Conservation (phyloP, 1,140 invertebrate species). For the Heliconius melpomene region DNA sequence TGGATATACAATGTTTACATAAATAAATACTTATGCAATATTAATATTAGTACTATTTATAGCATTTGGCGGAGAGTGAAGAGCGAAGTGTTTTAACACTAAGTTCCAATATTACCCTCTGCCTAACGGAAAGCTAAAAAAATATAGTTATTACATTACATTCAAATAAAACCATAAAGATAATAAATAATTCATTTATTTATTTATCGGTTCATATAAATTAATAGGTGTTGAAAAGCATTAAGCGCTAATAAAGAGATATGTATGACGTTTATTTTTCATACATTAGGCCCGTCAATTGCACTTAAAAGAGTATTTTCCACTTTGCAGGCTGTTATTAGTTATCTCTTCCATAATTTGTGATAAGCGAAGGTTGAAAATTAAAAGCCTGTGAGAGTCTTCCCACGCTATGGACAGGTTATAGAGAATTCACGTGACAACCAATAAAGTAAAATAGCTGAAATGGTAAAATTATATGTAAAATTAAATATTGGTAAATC, state of each 20-base stretch:
- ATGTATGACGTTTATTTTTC: conserved; percentile 14
- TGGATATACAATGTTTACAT: neutral
- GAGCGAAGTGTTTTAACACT: too few species aligned
- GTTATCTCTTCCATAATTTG: conserved; percentile 51
- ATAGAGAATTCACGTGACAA: conserved; percentile 46
- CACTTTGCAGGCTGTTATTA: conserved; percentile 59
- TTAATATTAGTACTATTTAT: neutral
- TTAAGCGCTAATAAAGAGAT: conserved; percentile 17
- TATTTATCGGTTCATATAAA: neutral
- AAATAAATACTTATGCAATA: neutral
- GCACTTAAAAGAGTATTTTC: conserved; percentile 45
- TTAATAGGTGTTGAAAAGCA: too few species aligned
- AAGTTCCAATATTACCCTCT: too few species aligned
- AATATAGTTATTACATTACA: neutral
- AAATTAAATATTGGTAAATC: neutral
- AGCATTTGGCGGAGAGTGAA: too few species aligned
- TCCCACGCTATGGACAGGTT: conserved; percentile 65
- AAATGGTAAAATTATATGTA: conserved; percentile 16
- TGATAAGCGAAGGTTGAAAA: conserved; percentile 69
- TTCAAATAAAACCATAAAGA: neutral
- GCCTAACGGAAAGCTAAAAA: too few species aligned
- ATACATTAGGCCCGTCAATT: conserved; percentile 29
- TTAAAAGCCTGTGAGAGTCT: conserved; percentile 71
- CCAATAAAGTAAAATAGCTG: neutral
- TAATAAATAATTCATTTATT: neutral